A percentile compares a stretch with the other conserved stretches of the same genome.
These are phyloP conservation scores for Pangasianodon hypophthalmus DNA, from an alignment of 2,113 vertebrate genomes.

Conservation along the genomic window DNA sequence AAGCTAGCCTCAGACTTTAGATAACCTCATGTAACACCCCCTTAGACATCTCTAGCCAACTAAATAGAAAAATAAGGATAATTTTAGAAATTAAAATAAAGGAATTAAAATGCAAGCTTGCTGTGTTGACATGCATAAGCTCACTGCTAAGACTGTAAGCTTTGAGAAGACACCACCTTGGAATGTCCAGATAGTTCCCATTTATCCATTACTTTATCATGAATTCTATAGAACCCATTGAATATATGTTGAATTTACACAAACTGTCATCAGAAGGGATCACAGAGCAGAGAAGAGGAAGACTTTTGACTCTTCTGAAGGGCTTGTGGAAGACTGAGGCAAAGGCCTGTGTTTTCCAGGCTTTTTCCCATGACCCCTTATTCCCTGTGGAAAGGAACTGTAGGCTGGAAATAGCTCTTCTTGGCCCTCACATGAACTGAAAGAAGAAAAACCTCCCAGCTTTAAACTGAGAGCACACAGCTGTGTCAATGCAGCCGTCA, in stretches of 20 bases:
- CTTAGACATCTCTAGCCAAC: neutral
- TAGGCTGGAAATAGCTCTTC: constrained; percentile 70
- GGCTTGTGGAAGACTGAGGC: constrained; percentile 44
- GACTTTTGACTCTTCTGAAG: constrained; percentile 20
- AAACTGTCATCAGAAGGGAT: constrained; percentile 17
- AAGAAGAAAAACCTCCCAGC: constrained; percentile 20
- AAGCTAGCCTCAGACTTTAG: neutral
- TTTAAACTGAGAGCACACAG: constrained; percentile 44
- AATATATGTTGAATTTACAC: constrained; percentile 10
- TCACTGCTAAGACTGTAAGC: neutral
- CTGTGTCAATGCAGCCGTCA: constrained; percentile 46
- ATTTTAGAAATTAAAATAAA: neutral
- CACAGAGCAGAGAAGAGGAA: constrained; percentile 33
- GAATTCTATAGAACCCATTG: neutral
- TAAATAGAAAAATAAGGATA: neutral
- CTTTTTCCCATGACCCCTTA: constrained; percentile 78
- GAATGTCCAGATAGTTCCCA: neutral
- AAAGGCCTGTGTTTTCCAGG: constrained; percentile 67
- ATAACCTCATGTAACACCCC: neutral
- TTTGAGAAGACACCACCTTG: neutral
- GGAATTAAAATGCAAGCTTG: neutral
- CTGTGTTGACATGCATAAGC: neutral
- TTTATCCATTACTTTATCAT: neutral
- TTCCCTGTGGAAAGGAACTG: constrained; percentile 69
- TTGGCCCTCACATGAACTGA: constrained; percentile 48